Conservation (phyloP, 2,888 invertebrate genomes). For the Xanthorhoe designata region DNA sequence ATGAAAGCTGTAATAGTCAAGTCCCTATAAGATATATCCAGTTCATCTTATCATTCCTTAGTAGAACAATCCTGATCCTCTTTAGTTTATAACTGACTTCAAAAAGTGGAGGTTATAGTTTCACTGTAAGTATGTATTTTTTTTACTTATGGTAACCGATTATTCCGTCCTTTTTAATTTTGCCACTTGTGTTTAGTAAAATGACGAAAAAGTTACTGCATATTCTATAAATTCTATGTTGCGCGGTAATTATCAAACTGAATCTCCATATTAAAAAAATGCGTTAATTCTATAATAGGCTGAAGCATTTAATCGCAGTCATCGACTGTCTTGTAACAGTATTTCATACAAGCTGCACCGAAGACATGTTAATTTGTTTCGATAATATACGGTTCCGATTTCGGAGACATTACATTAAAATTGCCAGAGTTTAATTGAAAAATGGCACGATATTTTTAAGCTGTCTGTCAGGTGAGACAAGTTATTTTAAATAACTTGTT, state of each 20-base stretch:
- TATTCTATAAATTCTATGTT: neutral
- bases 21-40: too few species aligned
- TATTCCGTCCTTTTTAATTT: too few species aligned
- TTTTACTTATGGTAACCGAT: too few species aligned
- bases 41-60: too few species aligned
- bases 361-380: conserved; percentile 39
- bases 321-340: conserved; percentile 10
- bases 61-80: too few species aligned
- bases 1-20: neutral
- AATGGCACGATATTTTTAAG: conserved; percentile 35
- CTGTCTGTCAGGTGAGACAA: conserved; percentile 33
- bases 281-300: neutral
- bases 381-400: conserved; percentile 37
- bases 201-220: too few species aligned
- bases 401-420: conserved; percentile 40
- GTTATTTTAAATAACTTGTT: conserved; percentile 15
- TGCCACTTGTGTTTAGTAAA: too few species aligned
- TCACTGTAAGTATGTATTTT: too few species aligned
- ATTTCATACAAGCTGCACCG: conserved; percentile 8
- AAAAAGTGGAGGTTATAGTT: too few species aligned
- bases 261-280: neutral
- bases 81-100: too few species aligned
- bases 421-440: conserved; percentile 42
- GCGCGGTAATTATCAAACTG: neutral
- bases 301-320: neutral